Conservation (phyloP, 2,888 invertebrate genomes). For the Cephus pulcher region DNA sequence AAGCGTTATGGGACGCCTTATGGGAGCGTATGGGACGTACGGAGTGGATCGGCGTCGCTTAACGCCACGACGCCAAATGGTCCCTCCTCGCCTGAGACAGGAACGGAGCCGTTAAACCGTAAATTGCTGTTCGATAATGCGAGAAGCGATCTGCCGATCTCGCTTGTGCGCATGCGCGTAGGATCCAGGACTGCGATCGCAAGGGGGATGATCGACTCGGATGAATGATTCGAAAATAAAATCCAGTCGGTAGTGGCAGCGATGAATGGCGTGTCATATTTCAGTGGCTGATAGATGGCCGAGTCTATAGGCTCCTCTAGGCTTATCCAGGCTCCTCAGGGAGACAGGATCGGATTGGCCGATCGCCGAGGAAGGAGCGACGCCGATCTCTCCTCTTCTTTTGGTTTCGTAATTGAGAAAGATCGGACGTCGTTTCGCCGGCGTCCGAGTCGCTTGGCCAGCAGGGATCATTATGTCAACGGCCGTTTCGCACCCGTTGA, state of each 20-base stretch:
- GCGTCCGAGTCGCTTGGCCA: background rate
- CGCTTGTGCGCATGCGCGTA: background rate
- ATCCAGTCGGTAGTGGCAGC: background rate
- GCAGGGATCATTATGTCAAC: conserved; percentile 20
- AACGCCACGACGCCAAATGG: conserved; percentile 27
- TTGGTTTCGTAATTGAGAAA: conserved; percentile 10
- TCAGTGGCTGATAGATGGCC: background rate
- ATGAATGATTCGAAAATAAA: background rate
- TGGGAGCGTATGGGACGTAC: background rate
- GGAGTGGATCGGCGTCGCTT: conserved; percentile 30
- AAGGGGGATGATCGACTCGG: background rate
- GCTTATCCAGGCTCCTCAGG: background rate
- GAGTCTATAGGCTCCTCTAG: background rate
- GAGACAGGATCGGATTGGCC: background rate
- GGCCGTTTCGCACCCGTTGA: conserved; percentile 57
- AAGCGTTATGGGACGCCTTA: too few relatives aligned
- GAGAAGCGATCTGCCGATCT: conserved; percentile 14
- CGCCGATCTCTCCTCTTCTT: conserved; percentile 21
- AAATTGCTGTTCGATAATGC: conserved; percentile 43
- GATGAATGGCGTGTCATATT: background rate
- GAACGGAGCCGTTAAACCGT: conserved; percentile 28
- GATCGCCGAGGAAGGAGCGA: background rate
- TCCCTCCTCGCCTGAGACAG: conserved; percentile 24
- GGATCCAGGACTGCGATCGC: background rate
- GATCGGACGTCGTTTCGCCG: conserved; percentile 8